Evolutionary conservation across 2,797 vertebrate genomes (phyloP).

Genomic region (Bovichtus variegatus): DNA sequence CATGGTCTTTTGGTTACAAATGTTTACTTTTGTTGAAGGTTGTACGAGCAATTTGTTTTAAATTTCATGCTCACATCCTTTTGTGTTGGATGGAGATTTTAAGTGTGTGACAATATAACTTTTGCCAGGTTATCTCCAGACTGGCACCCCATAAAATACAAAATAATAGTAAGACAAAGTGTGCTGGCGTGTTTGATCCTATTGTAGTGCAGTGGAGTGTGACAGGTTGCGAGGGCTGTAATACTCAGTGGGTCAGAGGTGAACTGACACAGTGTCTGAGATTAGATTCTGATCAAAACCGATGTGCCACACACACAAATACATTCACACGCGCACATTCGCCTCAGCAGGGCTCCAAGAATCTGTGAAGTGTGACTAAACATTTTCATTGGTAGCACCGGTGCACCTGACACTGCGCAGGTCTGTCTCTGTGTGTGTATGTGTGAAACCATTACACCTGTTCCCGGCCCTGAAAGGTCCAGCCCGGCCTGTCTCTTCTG

Average conservation of each 20-base stretch:
- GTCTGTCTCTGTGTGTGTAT: not conserved
- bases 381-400: not conserved
- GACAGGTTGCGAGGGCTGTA: conserved; percentile 38
- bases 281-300: conserved; percentile 51
- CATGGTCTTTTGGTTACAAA: no score
- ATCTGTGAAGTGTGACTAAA: not conserved
- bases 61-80: no score
- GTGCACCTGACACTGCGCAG: not conserved
- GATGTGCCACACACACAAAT: conserved; percentile 9
- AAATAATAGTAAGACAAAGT: not conserved
- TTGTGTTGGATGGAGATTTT: no score
- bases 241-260: conserved; percentile 54
- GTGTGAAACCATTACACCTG: not conserved
- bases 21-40: no score
- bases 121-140: no score
- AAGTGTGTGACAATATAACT: no score
- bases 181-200: conserved; percentile 11
- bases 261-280: conserved; percentile 38
- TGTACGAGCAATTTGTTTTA: no score
- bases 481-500: no score
- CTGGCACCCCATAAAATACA: no score
- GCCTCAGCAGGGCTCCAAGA: not conserved
- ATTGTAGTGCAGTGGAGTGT: conserved; percentile 29
- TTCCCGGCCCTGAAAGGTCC: no score
- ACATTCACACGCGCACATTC: not conserved